Conservation (phyloP, 1,140 invertebrate genomes). For the Ips nitidus region DNA sequence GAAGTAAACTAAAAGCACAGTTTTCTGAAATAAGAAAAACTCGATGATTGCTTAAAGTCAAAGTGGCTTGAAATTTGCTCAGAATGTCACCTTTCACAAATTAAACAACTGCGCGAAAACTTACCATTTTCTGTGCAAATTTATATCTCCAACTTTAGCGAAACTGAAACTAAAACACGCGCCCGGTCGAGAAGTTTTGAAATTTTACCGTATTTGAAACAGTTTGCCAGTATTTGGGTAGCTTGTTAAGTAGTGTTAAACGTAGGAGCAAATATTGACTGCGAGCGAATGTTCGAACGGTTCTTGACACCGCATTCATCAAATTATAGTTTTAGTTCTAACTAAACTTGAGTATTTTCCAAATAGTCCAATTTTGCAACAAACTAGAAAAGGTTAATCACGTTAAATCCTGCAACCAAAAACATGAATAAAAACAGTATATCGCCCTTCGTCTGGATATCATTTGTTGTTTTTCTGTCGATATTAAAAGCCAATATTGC, state of each 20-base stretch:
- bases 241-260: constrained; percentile 21
- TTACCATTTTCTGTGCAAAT: constrained; percentile 14
- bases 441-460: neutral
- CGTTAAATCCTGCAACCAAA: neutral
- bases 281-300: neutral
- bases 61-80: neutral
- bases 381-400: constrained; percentile 3
- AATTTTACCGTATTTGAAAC: constrained; percentile 22
- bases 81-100: neutral
- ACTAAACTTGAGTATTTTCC: neutral
- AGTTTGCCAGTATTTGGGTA: constrained; percentile 15
- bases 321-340: constrained; percentile 15
- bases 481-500: constrained; percentile 25
- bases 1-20: too few relatives aligned
- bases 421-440: constrained; percentile 6
- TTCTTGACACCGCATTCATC: constrained; percentile 15
- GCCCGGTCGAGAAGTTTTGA: constrained; percentile 7
- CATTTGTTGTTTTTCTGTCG: constrained; percentile 16
- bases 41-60: neutral
- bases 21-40: too few relatives aligned
- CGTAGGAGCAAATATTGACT: constrained; percentile 17
- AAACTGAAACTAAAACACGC: constrained; percentile 18
- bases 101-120: neutral
- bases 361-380: neutral
- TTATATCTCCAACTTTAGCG: neutral